These are phyloP conservation scores for Chionomys nivalis DNA, from an alignment of 2,113 vertebrate genomes.

Conservation along the genomic window DNA sequence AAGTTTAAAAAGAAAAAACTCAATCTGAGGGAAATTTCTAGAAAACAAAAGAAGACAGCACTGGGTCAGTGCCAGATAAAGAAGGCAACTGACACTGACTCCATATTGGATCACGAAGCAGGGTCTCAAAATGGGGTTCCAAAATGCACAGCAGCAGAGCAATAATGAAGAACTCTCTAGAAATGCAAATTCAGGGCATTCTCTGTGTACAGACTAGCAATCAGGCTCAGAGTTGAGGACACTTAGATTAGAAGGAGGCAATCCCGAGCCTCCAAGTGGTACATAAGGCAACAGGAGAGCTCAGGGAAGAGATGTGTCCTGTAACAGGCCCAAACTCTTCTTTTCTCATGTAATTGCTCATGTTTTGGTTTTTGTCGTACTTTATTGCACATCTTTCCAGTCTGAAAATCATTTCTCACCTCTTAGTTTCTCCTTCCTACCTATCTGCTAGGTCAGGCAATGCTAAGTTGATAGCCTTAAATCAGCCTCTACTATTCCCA, in stretches of 20 bases:
- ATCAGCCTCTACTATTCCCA: neutral
- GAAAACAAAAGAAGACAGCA: neutral
- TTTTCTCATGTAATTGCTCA: neutral
- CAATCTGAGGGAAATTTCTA: neutral
- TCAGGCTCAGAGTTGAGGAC: accelerated
- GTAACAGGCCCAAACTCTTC: too few relatives aligned
- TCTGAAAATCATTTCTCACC: conserved; percentile 31
- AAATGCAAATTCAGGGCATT: neutral
- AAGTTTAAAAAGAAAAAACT: neutral
- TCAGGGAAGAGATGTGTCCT: neutral
- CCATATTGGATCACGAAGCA: neutral
- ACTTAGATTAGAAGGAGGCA: neutral
- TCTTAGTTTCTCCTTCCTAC: conserved; percentile 14
- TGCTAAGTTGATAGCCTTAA: neutral
- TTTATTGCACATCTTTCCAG: neutral
- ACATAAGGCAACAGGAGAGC: neutral
- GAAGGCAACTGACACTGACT: neutral
- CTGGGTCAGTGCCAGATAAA: neutral
- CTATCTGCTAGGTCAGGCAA: neutral
- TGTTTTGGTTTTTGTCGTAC: conserved; percentile 19
- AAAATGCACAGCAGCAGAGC: neutral
- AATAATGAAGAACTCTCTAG: neutral
- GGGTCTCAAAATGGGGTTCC: neutral
- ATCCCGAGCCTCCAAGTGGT: neutral
- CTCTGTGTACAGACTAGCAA: accelerated